Evolutionary conservation across 2,797 vertebrate species (phyloP).

Genomic region (Semotilus atromaculatus): DNA sequence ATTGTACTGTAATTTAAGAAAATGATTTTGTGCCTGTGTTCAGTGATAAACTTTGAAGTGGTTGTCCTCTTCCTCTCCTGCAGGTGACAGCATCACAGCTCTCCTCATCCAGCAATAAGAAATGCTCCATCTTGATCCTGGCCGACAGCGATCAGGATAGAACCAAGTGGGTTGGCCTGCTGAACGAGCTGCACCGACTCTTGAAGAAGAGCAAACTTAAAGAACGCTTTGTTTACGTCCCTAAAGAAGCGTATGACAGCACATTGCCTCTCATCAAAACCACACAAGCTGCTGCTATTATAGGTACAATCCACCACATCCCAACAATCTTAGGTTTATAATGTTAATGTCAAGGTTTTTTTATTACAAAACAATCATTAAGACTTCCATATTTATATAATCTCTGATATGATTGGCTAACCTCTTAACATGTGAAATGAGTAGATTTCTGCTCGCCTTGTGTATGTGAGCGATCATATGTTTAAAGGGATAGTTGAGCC

Average conservation of each 20-base stretch:
- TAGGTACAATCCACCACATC: conserved; percentile 47
- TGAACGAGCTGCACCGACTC: conserved; percentile 94
- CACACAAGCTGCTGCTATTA: conserved; percentile 88
- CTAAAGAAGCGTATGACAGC: conserved; percentile 98
- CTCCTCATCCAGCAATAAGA: conserved; percentile 87
- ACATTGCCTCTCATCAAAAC: conserved; percentile 97
- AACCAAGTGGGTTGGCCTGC: conserved; percentile 95
- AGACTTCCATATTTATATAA: neutral
- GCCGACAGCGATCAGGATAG: conserved; percentile 94
- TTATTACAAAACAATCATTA: neutral
- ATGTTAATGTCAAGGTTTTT: neutral
- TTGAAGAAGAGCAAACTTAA: conserved; percentile 98
- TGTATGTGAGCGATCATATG: too few relatives aligned
- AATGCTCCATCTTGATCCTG: conserved; percentile 94
- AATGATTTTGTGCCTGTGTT: neutral
- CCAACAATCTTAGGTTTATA: neutral
- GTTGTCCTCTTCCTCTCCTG: conserved; percentile 26
- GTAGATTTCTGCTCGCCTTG: too few relatives aligned
- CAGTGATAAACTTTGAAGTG: neutral
- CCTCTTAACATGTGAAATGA: neutral
- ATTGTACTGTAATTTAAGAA: neutral
- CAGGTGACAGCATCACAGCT: conserved; percentile 97
- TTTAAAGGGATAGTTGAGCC: too few relatives aligned
- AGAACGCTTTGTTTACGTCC: conserved; percentile 94
- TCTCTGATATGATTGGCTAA: neutral